Base-by-base conservation (phyloP, 1,140 invertebrate genomes). In the Oryzaephilus surinamensis region DNA sequence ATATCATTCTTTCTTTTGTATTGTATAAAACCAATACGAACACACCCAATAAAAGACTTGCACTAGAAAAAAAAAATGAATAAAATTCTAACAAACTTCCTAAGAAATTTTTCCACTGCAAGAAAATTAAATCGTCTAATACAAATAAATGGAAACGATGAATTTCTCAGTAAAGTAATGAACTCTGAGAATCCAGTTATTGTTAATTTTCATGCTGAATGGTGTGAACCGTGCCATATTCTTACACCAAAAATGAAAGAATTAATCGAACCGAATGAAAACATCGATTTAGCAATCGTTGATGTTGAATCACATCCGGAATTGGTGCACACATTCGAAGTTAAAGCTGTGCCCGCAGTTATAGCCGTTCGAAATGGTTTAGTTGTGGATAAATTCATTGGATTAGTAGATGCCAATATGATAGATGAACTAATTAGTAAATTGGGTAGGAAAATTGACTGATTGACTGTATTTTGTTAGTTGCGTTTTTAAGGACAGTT, bases 171-270 rank as follows among this genome's bases (percentile, higher is more conserved):
- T 13, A 76, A 86, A 70, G 83, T 86, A 18, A 81, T 87, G 73
- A 84, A 85, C 54, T 84, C 79, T 52, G 70, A 73, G 23, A 77
- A 80, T 48, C 81, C 84, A 15, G 84, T 88, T 5, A 84, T 88
- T 61, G 83, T 88, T 2, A 87, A 87, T 61, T 88, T 87, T 56
- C 84, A 89, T 52, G 84, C 84, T 3, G 82, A 89, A 46, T 97
- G 94, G 94, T 79, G 94, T 65, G 90, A 93, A 54, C 94, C 94
- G 1, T 97, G 94, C 62, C 94, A 94, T 65, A 79, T 94, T 38
- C 68, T 97, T 2, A 92, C 85, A 8, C 93, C 93, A 8, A 81
- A 91, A 60, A 70, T 97, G 50, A 83, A 88, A 58, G 77, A 81
- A 50, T 60, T 93, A 3, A 71, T 96, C 14, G 79, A 77, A 39